Evolutionary conservation across 2,888 invertebrate genomes (phyloP).

Genomic region (Pheosia tremula): DNA sequence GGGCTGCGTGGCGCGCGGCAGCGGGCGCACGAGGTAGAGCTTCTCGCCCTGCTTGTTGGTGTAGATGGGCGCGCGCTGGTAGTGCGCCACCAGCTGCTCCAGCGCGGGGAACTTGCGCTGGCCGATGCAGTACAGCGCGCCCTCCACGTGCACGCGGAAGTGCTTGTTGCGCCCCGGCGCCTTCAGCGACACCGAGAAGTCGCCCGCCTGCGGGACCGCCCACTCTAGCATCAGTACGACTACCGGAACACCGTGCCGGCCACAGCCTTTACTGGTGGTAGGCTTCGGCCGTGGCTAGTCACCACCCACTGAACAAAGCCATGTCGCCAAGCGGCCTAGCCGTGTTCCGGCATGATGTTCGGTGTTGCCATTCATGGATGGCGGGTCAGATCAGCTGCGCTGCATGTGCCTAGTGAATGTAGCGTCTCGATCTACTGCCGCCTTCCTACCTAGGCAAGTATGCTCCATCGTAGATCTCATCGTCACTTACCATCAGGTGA

Average conservation of each 20-base stretch:
- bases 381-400: no score
- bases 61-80: conserved; percentile 99
- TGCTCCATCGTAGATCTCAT: no score
- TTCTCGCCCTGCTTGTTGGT: conserved; percentile 99
- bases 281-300: no score
- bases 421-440: no score
- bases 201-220: conserved; percentile 92
- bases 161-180: conserved; percentile 99
- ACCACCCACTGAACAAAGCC: no score
- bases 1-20: conserved; percentile 84
- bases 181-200: conserved; percentile 98
- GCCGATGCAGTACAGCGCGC: conserved; percentile 97
- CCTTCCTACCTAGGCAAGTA: no score
- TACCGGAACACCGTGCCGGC: background rate
- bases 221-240: background rate
- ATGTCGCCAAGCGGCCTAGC: no score
- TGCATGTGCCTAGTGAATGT: no score
- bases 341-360: no score
- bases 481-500: no score
- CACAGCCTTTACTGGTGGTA: no score
- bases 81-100: conserved; percentile 98
- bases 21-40: conserved; percentile 96
- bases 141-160: conserved; percentile 98
- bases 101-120: conserved; percentile 98
- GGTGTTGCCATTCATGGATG: no score